Percentiles rank a stretch among this genome's conserved stretches.
phyloP scores from a whole-genome alignment of 2,113 vertebrate genomes.

The Caracal caracal region DNA sequence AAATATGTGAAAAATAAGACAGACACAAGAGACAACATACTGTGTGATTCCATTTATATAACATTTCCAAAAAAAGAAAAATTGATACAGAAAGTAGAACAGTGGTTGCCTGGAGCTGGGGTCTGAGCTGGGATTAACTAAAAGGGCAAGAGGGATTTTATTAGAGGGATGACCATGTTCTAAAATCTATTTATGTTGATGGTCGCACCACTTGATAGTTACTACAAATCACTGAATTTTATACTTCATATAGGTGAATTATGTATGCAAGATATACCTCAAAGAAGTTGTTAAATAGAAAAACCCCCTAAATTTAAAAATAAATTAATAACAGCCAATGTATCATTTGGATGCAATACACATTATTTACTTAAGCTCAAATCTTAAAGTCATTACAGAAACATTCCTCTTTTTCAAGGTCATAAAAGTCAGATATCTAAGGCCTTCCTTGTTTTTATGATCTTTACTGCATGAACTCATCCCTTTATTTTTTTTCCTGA shows the following conservation, averaged over 20 bases:
- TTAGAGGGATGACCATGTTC: not conserved
- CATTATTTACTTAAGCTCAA: not conserved
- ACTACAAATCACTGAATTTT: not conserved
- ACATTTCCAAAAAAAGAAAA: not conserved
- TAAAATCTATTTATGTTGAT: not conserved
- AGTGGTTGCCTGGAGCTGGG: not conserved
- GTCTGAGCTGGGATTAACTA: not conserved
- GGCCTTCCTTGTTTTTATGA: not conserved
- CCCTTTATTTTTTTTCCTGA: conserved; percentile 9
- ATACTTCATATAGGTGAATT: not conserved
- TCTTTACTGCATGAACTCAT: not conserved
- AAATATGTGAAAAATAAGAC: not conserved
- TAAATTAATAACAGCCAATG: conserved; percentile 2
- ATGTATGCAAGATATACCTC: not conserved
- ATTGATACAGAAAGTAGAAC: not conserved
- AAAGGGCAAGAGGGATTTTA: not conserved
- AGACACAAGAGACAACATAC: not conserved
- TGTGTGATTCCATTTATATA: not conserved
- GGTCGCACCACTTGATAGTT: not conserved
- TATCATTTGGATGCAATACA: not conserved
- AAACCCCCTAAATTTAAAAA: not conserved
- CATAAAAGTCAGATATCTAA: not conserved
- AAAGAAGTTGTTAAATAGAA: not conserved
- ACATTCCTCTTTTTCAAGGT: not conserved
- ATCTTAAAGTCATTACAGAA: not conserved